These are phyloP conservation scores for Mythimna impura DNA, from an alignment of 2,888 invertebrate genomes.

Conservation along the genomic window DNA sequence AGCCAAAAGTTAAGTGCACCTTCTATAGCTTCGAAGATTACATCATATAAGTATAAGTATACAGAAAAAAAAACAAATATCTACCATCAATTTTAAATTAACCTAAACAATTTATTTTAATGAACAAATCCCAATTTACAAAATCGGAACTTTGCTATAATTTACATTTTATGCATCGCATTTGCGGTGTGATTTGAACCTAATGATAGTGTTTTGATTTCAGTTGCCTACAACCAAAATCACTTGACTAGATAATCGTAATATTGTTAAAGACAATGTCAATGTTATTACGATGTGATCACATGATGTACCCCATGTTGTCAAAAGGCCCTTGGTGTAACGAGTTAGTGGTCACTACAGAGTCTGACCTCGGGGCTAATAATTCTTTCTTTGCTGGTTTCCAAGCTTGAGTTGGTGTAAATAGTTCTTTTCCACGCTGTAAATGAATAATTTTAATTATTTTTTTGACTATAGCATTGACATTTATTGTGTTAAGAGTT, in stretches of 20 bases:
- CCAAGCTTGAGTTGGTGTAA: conserved; percentile 88
- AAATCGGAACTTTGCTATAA: conserved; percentile 3
- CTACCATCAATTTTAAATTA: too few relatives aligned
- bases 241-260: conserved; percentile 70
- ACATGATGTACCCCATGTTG: conserved; percentile 77
- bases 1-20: too few relatives aligned
- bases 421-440: conserved; percentile 88
- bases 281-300: conserved; percentile 36
- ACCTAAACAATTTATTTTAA: too few relatives aligned
- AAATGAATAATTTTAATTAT: conserved; percentile 40
- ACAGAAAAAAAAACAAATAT: too few relatives aligned
- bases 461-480: background rate
- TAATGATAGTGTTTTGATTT: conserved; percentile 43
- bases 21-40: too few relatives aligned
- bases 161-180: conserved; percentile 19
- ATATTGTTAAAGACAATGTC: conserved; percentile 14
- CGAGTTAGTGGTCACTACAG: conserved; percentile 71
- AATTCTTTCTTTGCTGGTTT: conserved; percentile 77
- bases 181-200: conserved; percentile 28
- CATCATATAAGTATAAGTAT: too few relatives aligned
- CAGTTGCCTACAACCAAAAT: conserved; percentile 44
- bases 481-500: background rate
- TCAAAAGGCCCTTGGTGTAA: conserved; percentile 70
- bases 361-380: conserved; percentile 65
- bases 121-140: background rate